Conservation (phyloP, 2,113 vertebrate species). For the Serinus canaria region DNA sequence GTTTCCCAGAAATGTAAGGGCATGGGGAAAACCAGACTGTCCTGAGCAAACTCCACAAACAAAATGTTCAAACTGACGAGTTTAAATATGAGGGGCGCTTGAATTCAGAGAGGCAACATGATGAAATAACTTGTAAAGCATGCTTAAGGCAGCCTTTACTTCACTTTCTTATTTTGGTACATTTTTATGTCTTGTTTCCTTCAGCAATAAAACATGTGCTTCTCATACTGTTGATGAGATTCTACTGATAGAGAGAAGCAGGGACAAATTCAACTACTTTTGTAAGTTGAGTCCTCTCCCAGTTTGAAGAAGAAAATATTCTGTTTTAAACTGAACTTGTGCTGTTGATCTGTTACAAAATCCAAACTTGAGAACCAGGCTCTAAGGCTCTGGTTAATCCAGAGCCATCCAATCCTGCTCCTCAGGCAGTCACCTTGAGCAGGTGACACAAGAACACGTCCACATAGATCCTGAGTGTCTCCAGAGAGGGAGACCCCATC, state of each 20-base stretch:
- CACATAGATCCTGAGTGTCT: neutral
- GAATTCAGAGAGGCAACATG: neutral
- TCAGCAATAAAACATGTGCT: neutral
- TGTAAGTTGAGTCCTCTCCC: neutral
- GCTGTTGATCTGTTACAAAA: neutral
- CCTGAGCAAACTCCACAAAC: neutral
- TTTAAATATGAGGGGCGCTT: neutral
- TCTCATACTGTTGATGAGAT: neutral
- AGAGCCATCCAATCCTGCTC: too few relatives aligned
- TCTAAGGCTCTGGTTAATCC: neutral
- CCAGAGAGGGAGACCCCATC: rapidly evolving
- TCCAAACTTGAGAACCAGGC: rapidly evolving
- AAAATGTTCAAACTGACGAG: neutral
- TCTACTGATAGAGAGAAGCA: neutral
- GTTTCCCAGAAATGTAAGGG: neutral
- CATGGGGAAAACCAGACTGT: neutral
- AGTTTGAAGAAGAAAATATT: neutral
- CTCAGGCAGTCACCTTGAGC: too few relatives aligned
- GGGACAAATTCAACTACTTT: neutral
- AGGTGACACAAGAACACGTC: neutral
- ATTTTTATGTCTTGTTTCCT: neutral
- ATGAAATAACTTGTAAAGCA: neutral
- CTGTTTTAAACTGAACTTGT: neutral
- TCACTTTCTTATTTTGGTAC: neutral
- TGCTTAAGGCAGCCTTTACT: neutral